Evolutionary conservation across 2,113 vertebrate species (phyloP).

Genomic region (Desmodus rotundus): DNA sequence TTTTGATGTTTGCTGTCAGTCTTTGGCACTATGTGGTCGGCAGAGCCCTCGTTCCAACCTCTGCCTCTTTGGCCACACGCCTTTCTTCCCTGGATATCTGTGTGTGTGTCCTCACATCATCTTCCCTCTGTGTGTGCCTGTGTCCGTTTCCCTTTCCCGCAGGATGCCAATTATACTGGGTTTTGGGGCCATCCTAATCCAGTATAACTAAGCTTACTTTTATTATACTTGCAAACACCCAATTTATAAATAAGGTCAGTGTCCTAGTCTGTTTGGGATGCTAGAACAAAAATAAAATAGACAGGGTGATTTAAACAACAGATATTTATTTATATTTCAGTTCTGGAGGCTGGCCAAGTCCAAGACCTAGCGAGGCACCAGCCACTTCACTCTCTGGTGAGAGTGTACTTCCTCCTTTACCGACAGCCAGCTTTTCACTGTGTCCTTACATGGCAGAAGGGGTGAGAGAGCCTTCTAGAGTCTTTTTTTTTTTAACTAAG

Average conservation of each 20-base stretch:
- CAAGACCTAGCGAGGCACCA: not conserved
- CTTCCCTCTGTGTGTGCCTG: not conserved
- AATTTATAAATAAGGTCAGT: not conserved
- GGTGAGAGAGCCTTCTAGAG: not conserved
- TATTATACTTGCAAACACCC: not conserved
- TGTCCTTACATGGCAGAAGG: not conserved
- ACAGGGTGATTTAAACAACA: not conserved
- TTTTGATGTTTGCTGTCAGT: not conserved
- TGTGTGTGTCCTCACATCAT: not conserved
- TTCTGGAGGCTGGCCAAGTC: not conserved
- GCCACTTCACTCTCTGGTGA: not conserved
- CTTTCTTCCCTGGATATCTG: not conserved
- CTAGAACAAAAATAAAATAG: not conserved
- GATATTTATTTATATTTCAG: not conserved
- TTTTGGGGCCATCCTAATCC: not conserved
- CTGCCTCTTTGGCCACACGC: not conserved
- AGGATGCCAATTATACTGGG: not conserved
- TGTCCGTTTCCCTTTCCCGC: not conserved
- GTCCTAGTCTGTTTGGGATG: not conserved
- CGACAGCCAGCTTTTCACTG: not conserved
- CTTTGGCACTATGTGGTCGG: not conserved
- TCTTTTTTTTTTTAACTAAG: not conserved
- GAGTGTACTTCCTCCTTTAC: not conserved
- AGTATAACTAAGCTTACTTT: not conserved
- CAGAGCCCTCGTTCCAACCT: fast-evolving